Base-by-base conservation (phyloP, 2,888 invertebrate species). In the Eristalis pertinax region DNA sequence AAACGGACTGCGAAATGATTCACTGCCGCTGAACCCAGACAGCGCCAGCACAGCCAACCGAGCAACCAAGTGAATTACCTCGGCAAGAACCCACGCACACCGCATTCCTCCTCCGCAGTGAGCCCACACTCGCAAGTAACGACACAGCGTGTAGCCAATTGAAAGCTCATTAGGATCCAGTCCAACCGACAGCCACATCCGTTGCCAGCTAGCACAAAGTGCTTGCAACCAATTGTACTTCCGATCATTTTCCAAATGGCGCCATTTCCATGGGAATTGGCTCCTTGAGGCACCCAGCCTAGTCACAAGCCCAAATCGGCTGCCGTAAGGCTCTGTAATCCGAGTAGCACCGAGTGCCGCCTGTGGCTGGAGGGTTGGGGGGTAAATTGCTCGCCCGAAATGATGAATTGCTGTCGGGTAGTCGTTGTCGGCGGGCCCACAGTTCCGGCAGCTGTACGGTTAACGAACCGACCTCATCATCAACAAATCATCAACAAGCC, bases 361-460 rank as follows among this genome's bases (percentile, higher is more conserved):
- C 32, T 11, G 1, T 0, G 4, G 56, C 19, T 32, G 1, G 24
- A 19, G 60, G 29, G n/a, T 41, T 35, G 29, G 67, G 15, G 41
- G 8, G 22, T 4, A 22, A 38, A 7, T 7, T 24, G 4, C 64
- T 56, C 43, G 50, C 41, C 70, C 79, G 43, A 68, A 58, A 76
- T 87, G 80, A 87, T 87, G 80, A 84, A 87, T 87, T 50, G 58
- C 75, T 62, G 29, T 58, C 77, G 63, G 58, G 35, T 19, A 24
- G 50, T 19, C n/a, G 67, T 24, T 22, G n/a, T 58, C 7, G 41
- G 22, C 29, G 41, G 60, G 38, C 43, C 69, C 11, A 22, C 63
- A 67, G 65, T 69, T 73, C 68, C 70, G 77, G 70, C 62, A 60
- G 58, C 26, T 63, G 43, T 72, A 56, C 7, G 43, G 58, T 50